Evolutionary conservation across 2,888 invertebrate species (phyloP), one percentile per base, ranked within the genome.

Genomic region (Chrysotoxum bicinctum): DNA sequence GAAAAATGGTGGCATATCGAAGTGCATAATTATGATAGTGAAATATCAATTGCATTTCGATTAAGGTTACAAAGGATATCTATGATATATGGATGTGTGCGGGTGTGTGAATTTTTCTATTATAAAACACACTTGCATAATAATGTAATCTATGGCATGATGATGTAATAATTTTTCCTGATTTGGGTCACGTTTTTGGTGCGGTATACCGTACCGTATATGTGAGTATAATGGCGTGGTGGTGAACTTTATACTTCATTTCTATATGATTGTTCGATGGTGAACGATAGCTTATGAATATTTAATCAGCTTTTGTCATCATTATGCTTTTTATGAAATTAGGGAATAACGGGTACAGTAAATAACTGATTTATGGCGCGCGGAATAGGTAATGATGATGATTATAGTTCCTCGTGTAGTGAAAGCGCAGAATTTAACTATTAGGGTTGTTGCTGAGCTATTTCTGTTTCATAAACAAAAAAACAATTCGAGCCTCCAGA

Each of bases 41-140:
- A 26, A 54, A 54, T 32, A 32, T 32, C 54, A 54, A 54, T 54
- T 54, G 54, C 54, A 54, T 16, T 54, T 54, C 54, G 54, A 54
- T 54, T 54, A 54, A 54, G 30, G 54, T 32, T 32, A 52, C 0
- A 30, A 54, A 30, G 54, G 16, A 54, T 54, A 54, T 54, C 30
- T 26, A 40, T 52, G n/a, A 3, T 8, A 23, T 3, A 37, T 54
- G 6, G 16, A 16, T 30, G 52, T 30, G 14, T 30, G 52, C 16
- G 14, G 19, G n/a, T 30, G 23, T 30, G n/a, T 52, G 5, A 5
- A 10, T 21, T 50, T 50, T 54, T 32, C 30, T 16, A 5, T 16
- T 16, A 52, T 30, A n/a, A 52, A 52, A 52, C 26, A 30, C n/a
- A 16, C 9, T 52, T 32, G 9, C 9, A 30, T 54, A 12, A 54